phyloP scores from a whole-genome alignment of 2,888 invertebrate genomes.

The Ashinkailepas kermadecensis region DNA sequence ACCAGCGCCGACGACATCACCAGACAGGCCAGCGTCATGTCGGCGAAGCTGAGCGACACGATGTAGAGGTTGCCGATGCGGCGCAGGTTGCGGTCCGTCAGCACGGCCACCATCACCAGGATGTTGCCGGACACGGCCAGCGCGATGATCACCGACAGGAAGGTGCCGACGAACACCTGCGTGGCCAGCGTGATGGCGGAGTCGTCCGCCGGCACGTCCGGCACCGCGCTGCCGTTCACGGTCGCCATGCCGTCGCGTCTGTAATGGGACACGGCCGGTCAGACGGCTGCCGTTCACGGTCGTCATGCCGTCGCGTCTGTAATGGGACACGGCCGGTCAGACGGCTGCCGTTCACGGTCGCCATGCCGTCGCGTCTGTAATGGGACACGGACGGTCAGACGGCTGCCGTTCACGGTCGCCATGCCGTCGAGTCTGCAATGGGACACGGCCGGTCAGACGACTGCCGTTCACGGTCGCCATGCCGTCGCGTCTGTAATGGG shows the following conservation, averaged over 20 bases:
- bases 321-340: not conserved
- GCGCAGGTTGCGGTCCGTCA: slow-evolving; percentile 85
- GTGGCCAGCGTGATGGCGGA: not conserved
- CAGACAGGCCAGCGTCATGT: slow-evolving; percentile 89
- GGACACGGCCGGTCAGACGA: too few species aligned
- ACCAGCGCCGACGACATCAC: slow-evolving; percentile 99
- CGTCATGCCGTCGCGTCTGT: not conserved
- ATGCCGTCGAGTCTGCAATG: too few species aligned
- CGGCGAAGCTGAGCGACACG: slow-evolving; percentile 93
- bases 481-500: too few species aligned
- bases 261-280: not conserved
- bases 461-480: too few species aligned
- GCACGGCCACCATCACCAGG: slow-evolving; percentile 93
- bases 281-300: not conserved
- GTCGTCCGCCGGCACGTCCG: not conserved
- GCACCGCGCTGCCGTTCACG: not conserved
- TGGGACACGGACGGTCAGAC: too few species aligned
- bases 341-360: not conserved
- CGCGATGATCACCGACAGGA: slow-evolving; percentile 82
- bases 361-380: not conserved
- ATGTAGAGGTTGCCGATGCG: slow-evolving; percentile 69
- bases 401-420: too few species aligned
- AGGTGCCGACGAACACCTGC: slow-evolving; percentile 57
- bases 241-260: not conserved
- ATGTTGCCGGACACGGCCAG: slow-evolving; percentile 92